Evolutionary conservation across 2,797 vertebrate genomes (phyloP).

Genomic region (Emydoidea blandingii): DNA sequence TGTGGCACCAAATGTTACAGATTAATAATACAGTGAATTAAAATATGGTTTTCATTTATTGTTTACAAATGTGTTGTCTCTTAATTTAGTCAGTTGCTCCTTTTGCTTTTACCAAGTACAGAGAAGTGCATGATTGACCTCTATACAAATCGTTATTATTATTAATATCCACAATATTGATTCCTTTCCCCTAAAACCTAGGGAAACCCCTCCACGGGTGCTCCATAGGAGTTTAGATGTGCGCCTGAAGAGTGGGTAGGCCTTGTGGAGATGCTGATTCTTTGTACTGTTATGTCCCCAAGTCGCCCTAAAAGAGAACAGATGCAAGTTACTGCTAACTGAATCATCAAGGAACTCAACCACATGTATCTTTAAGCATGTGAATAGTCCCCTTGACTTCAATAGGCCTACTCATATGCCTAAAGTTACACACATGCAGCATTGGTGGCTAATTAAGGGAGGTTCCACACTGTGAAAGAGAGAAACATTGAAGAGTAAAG

Average conservation of each 20-base stretch:
- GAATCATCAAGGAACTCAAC: conserved; percentile 7
- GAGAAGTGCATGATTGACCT: background rate
- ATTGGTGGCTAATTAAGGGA: background rate
- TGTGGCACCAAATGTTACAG: background rate
- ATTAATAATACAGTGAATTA: background rate
- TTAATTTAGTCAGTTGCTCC: background rate
- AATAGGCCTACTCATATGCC: background rate
- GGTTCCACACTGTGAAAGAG: background rate
- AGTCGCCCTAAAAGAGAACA: conserved; percentile 62
- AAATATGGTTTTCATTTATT: background rate
- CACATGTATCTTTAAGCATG: conserved; percentile 21
- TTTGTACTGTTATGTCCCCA: conserved; percentile 39
- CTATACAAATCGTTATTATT: rapidly evolving
- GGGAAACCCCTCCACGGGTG: conserved; percentile 1
- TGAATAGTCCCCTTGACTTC: conserved; percentile 14
- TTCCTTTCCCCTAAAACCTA: background rate
- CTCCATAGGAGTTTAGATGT: conserved; percentile 59
- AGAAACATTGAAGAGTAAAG: background rate
- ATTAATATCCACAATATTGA: conserved; percentile 39
- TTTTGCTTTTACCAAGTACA: background rate
- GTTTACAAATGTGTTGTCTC: background rate
- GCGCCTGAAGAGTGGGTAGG: background rate
- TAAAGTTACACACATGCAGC: background rate
- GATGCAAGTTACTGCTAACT: conserved; percentile 63
- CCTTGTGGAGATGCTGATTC: conserved; percentile 45